phyloP scores from a whole-genome alignment of 1,140 invertebrate genomes.

The Aphidius ervi region DNA sequence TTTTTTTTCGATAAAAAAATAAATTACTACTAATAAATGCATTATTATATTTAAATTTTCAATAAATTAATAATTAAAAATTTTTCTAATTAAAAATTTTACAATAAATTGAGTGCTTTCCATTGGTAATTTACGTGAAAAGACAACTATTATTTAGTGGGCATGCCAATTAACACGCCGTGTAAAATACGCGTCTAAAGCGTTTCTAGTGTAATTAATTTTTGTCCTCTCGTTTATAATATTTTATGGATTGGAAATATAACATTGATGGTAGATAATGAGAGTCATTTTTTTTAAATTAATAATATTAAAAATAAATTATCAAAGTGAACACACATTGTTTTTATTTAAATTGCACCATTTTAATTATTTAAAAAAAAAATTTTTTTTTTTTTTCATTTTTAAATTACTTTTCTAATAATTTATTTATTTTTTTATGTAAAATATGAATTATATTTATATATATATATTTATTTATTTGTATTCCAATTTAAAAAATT shows the following conservation, averaged over 20 bases:
- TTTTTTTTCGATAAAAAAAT: not conserved
- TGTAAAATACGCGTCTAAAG: conserved; percentile 33
- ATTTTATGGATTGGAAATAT: too few relatives aligned
- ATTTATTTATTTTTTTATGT: too few relatives aligned
- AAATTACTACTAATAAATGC: not conserved
- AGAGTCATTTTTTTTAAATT: not conserved
- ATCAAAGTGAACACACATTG: too few relatives aligned
- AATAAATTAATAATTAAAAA: not conserved
- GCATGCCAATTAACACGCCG: conserved; percentile 35
- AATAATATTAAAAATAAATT: not conserved
- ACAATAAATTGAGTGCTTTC: conserved; percentile 3
- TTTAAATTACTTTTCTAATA: too few relatives aligned
- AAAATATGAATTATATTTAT: too few relatives aligned
- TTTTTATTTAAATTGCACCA: too few relatives aligned
- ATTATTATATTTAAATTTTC: not conserved
- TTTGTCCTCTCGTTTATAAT: not conserved
- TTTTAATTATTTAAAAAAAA: too few relatives aligned
- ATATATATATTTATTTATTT: too few relatives aligned
- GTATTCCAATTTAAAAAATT: not conserved
- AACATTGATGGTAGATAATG: too few relatives aligned
- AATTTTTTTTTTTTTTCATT: too few relatives aligned
- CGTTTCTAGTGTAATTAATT: conserved; percentile 17
- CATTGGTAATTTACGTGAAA: conserved; percentile 15
- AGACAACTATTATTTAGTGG: conserved; percentile 25
- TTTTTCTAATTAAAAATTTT: not conserved